Base-by-base conservation (phyloP, 1,140 invertebrate genomes). In the Myzus persicae region DNA sequence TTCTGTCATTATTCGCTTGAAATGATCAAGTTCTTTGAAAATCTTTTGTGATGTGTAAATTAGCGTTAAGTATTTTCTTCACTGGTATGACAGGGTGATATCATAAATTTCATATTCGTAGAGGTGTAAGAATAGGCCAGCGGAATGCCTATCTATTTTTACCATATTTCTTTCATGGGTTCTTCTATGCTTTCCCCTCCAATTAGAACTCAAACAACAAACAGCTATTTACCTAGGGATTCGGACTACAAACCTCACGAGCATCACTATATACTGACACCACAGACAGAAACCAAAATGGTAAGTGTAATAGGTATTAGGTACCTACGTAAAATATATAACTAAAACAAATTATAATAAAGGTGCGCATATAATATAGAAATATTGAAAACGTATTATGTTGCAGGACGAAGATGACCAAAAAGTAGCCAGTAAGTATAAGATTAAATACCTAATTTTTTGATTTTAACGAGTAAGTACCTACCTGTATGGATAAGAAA, bases 351-450 rank as follows among this genome's bases (percentile, higher is more conserved):
- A 88, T 88, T 88, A n/a, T 76, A 76, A n/a, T 76, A 67, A n/a
- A 67, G 31, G 1, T 4, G 59, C 26, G 9, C 11, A 1, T 76
- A n/a, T 18, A n/a, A n/a, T 76, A 51, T 51, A 51, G 48, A 51
- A 7, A 51, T 90, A 96, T 44, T n/a, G n/a, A 67, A 46, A 38
- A 81, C 46, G 8, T 44, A 48, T 93, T 94, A 46, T 95, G 95
- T 94, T 94, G 22, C 94, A 97, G 96, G 96, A 97, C 94, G 97
- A 97, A 95, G 97, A 98, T 95, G 97, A 97, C 94, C 97, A 98
- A 95, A 98, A 98, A 95, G 96, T 97, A 96, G 97, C 97, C 94
- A 97, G 94, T 94, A 93, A 94, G 94, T 94, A 82, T 9, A 46
- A 44, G 14, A 31, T 76, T n/a, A n/a, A 1, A 76, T n/a, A 76